Evolutionary conservation across 2,888 invertebrate genomes (phyloP), one percentile per base, ranked within the genome.

Genomic region (Oegoconia quadripuncta): DNA sequence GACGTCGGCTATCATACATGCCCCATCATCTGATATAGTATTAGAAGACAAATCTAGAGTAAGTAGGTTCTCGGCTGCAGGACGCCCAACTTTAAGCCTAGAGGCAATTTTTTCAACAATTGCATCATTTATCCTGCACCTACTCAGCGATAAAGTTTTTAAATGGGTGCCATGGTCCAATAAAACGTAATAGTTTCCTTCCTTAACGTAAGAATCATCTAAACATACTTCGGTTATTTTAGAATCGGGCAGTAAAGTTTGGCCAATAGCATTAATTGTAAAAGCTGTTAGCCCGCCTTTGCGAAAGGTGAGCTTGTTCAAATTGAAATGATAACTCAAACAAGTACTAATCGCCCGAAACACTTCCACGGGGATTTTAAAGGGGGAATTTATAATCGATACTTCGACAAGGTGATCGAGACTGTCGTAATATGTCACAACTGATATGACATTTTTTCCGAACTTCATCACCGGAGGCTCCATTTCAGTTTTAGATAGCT

Each of bases 181-280:
- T n/a, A 79, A 33, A 8, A 61, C 28, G 25, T 59, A 55, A 44
- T 73, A 74, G 39, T 68, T 66, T 0, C 59, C 65, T 39, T 69
- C 52, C 1, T 53, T 48, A 1, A 77, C 46, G 38, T 39, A 38
- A 3, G 62, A 58, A 30, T 65, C 64, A 34, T 80, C 78, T 0
- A 79, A 51, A 42, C 62, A 64, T 14, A 80, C 30, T n/a, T 77
- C 67, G 2, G 69, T 68, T 34, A 80, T 47, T 37, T 66, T 67
- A 2, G 78, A 76, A 46, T 54, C 50, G 0, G 61, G 61, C 1
- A 78, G 44, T 7, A n/a, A n/a, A 12, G 74, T 46, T 42, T 65
- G 67, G 2, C 48, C 44, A 2, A 79, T 60, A 41, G 74, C 72
- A 22, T 54, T 31, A 3, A 78, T 9, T 6, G 58, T 20, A 11